phyloP scores from a whole-genome alignment of 2,888 invertebrate genomes.

The Peribatodes rhomboidaria region DNA sequence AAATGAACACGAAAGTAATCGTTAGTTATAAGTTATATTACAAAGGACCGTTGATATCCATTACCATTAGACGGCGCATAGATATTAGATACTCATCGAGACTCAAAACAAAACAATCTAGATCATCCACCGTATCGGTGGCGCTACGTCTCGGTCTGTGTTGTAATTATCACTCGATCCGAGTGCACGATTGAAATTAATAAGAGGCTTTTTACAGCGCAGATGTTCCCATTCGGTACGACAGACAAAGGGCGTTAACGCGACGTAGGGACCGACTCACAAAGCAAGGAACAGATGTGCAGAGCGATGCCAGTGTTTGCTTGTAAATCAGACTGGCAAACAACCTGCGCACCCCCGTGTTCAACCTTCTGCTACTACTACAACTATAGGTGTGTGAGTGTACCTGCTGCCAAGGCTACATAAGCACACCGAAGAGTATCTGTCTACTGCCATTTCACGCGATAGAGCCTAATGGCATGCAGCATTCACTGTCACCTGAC shows the following conservation, averaged over 20 bases:
- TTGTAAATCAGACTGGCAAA: slow-evolving; percentile 83
- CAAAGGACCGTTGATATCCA: slow-evolving; percentile 44
- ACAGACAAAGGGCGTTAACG: slow-evolving; percentile 40
- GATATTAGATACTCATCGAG: slow-evolving; percentile 18
- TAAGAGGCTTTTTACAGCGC: slow-evolving; percentile 68
- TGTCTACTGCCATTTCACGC: slow-evolving; percentile 63
- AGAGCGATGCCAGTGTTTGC: slow-evolving; percentile 69
- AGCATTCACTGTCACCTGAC: slow-evolving; percentile 39
- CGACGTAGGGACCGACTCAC: slow-evolving; percentile 70
- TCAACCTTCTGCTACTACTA: slow-evolving; percentile 36
- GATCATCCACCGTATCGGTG: slow-evolving; percentile 58
- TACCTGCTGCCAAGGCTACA: slow-evolving; percentile 64
- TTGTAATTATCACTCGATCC: slow-evolving; percentile 66
- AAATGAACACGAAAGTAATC: slow-evolving; percentile 27
- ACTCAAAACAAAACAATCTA: slow-evolving; percentile 57
- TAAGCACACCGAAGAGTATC: slow-evolving; percentile 53
- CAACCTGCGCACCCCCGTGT: slow-evolving; percentile 65
- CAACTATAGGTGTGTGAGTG: slow-evolving; percentile 53
- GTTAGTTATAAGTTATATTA: slow-evolving; percentile 13
- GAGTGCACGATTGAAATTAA: slow-evolving; percentile 55
- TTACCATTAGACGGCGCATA: slow-evolving; percentile 42
- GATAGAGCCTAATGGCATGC: slow-evolving; percentile 40
- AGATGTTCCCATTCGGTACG: slow-evolving; percentile 65
- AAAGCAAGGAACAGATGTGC: slow-evolving; percentile 80
- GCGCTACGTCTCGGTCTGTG: slow-evolving; percentile 44